phyloP scores from a whole-genome alignment of 2,888 invertebrate genomes.

The Anoplius nigerrimus region DNA sequence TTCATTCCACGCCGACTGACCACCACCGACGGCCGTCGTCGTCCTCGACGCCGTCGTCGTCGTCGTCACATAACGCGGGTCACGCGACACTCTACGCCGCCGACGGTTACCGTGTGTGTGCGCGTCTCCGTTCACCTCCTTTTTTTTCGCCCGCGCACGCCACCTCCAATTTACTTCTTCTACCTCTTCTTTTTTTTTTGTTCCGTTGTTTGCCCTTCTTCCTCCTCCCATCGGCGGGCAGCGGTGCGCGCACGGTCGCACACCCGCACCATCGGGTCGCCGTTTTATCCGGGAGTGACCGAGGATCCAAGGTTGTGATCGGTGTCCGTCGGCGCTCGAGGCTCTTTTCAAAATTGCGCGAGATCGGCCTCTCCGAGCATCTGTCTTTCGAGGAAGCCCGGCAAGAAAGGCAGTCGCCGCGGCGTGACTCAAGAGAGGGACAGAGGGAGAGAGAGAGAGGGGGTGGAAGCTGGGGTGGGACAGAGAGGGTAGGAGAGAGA shows the following conservation, averaged over 20 bases:
- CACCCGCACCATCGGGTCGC: neutral
- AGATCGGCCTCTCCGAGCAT: too few species aligned
- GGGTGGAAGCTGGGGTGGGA: conserved; percentile 19
- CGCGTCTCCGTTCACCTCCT: conserved; percentile 6
- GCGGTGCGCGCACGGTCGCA: neutral
- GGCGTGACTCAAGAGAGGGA: conserved; percentile 15
- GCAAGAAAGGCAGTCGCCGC: conserved; percentile 14
- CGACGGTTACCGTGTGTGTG: conserved; percentile 33
- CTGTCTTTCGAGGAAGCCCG: neutral
- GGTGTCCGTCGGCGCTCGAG: too few species aligned
- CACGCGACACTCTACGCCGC: conserved; percentile 45
- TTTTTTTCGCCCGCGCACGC: neutral
- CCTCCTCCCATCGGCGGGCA: too few species aligned
- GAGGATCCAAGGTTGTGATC: neutral
- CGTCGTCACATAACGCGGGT: conserved; percentile 48
- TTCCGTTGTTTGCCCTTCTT: neutral
- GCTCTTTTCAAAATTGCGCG: too few species aligned
- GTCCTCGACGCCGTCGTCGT: conserved; percentile 64
- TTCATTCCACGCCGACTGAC: conserved; percentile 75
- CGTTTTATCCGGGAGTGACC: neutral
- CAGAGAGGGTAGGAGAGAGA: conserved; percentile 37
- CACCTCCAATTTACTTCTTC: conserved; percentile 13
- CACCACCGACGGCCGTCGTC: conserved; percentile 73
- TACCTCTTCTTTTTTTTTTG: conserved; percentile 7
- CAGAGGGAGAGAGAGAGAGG: conserved; percentile 22